Conservation (phyloP, 1,140 invertebrate genomes). For the Bemisia tabaci region DNA sequence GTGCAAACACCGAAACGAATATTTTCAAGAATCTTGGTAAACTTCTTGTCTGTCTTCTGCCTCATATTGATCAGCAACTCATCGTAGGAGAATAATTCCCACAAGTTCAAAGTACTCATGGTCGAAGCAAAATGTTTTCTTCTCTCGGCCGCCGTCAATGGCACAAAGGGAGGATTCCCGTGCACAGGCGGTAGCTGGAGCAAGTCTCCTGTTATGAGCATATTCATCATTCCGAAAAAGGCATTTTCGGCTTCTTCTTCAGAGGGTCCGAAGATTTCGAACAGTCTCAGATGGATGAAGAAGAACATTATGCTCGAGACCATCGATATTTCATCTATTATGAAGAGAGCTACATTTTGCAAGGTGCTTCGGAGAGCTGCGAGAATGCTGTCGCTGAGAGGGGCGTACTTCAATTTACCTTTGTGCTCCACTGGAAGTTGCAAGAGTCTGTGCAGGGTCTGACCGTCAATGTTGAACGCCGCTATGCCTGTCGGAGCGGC, state of each 20-base stretch:
- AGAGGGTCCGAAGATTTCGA: conserved; percentile 17
- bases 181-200: conserved; percentile 27
- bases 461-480: conserved; percentile 23
- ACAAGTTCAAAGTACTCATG: background rate
- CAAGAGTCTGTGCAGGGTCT: conserved; percentile 22
- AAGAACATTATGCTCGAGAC: conserved; percentile 25
- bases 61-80: conserved; percentile 13
- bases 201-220: conserved; percentile 24
- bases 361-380: conserved; percentile 21
- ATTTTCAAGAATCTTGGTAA: conserved; percentile 1
- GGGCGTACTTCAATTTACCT: conserved; percentile 18
- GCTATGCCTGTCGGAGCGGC: conserved; percentile 24
- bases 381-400: conserved; percentile 19
- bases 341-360: conserved; percentile 23
- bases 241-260: conserved; percentile 14
- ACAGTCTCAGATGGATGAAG: conserved; percentile 16
- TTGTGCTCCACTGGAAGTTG: conserved; percentile 22
- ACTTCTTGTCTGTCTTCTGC: conserved; percentile 10
- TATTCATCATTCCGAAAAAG: conserved; percentile 16
- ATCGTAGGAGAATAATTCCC: conserved; percentile 7
- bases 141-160: background rate
- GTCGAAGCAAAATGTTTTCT: background rate
- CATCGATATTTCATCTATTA: conserved; percentile 29
- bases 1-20: conserved; percentile 4
- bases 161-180: conserved; percentile 12